phyloP scores from a whole-genome alignment of 2,113 vertebrate species.

The Monopterus albus region DNA sequence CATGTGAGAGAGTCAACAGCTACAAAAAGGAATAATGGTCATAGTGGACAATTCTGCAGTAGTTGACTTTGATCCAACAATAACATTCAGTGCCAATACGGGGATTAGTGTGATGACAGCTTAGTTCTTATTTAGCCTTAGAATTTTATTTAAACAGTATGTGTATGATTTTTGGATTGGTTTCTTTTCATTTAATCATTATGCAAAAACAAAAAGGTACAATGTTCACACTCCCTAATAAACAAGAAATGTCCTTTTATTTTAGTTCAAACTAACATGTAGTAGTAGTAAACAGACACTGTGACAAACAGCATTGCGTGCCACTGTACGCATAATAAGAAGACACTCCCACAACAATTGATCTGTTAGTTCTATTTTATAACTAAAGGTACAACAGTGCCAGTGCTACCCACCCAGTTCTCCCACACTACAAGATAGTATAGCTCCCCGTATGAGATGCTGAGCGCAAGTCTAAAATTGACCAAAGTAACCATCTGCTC shows the following conservation, averaged over 20 bases:
- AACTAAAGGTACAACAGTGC: too few relatives aligned
- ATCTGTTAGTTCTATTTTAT: too few relatives aligned
- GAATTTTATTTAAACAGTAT: background rate
- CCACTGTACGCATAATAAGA: background rate
- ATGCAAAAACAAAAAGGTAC: too few relatives aligned
- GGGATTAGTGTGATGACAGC: background rate
- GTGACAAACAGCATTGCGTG: background rate
- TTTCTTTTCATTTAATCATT: too few relatives aligned
- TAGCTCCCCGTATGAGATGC: too few relatives aligned
- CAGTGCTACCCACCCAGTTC: too few relatives aligned
- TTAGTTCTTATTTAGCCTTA: background rate
- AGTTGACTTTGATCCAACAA: slow-evolving; percentile 14
- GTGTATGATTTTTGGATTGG: slow-evolving; percentile 6
- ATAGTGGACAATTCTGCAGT: slow-evolving; percentile 16
- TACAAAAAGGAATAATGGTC: slow-evolving; percentile 12
- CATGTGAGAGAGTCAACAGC: slow-evolving; percentile 33
- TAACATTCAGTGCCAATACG: slow-evolving; percentile 8
- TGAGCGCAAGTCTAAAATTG: too few relatives aligned
- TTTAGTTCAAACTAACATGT: too few relatives aligned
- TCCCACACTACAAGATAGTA: too few relatives aligned
- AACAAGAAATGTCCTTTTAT: too few relatives aligned
- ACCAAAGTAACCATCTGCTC: too few relatives aligned
- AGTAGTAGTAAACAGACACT: background rate
- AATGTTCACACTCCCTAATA: too few relatives aligned
- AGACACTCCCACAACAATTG: background rate